A percentile compares a stretch with the other conserved stretches of the same genome.
phyloP scores from a whole-genome alignment of 1,140 invertebrate species.

The Heliconius himera region DNA sequence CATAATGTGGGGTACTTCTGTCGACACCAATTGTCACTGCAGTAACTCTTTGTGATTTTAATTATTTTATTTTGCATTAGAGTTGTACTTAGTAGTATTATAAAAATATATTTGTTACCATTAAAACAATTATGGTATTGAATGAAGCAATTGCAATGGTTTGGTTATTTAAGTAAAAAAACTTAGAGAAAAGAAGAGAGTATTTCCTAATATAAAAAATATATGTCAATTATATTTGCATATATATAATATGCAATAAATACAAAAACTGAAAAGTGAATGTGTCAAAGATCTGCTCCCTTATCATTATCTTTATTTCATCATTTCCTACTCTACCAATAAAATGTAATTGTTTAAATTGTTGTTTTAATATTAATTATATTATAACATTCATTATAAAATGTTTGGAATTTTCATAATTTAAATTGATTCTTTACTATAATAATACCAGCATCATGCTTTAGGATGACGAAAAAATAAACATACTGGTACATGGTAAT shows the following conservation, averaged over 20 bases:
- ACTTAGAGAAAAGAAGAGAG: neutral
- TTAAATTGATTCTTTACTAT: too few relatives aligned
- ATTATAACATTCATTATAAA: too few relatives aligned
- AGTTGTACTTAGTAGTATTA: conserved; percentile 20
- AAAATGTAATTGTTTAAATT: conserved; percentile 17
- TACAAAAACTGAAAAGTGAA: neutral
- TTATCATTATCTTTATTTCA: neutral
- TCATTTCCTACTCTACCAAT: conserved; percentile 8
- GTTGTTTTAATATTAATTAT: neutral
- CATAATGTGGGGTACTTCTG: conserved; percentile 71
- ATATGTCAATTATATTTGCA: neutral
- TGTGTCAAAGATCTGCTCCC: conserved; percentile 11
- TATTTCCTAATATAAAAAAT: neutral
- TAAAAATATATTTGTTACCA: neutral
- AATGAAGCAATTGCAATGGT: neutral
- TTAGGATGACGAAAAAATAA: too few relatives aligned
- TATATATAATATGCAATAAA: neutral
- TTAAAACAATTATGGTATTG: neutral
- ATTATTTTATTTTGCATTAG: conserved; percentile 38
- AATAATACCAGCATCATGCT: too few relatives aligned
- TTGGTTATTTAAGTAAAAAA: neutral
- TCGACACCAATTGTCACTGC: conserved; percentile 73
- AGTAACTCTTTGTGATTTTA: conserved; percentile 78
- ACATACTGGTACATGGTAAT: too few relatives aligned
- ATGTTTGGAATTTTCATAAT: too few relatives aligned